Percentiles rank a stretch among this genome's conserved stretches.
phyloP scores from a whole-genome alignment of 2,113 vertebrate species.

The Plectropomus leopardus region DNA sequence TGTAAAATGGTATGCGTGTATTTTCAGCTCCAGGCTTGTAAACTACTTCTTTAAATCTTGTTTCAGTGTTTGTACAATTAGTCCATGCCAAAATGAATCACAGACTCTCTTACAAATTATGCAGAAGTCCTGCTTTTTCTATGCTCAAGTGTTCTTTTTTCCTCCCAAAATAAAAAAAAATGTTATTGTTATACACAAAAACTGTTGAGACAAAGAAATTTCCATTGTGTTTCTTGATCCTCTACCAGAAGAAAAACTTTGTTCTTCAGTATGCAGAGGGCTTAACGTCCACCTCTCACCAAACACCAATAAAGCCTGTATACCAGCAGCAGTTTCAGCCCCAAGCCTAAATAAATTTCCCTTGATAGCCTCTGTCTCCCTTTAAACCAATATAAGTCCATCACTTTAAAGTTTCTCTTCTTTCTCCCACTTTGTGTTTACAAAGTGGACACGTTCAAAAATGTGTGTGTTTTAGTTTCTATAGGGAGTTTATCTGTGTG shows the following conservation, averaged over 20 bases:
- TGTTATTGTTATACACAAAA: background rate
- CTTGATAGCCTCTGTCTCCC: conserved; percentile 52
- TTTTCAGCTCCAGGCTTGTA: conserved; percentile 22
- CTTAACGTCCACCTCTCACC: conserved; percentile 25
- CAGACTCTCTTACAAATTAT: background rate
- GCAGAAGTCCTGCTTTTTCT: background rate
- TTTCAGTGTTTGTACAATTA: conserved; percentile 35
- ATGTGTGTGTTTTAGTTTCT: conserved; percentile 16
- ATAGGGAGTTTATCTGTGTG: background rate
- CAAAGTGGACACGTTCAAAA: conserved; percentile 12
- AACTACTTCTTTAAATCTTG: conserved; percentile 18
- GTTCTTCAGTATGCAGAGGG: conserved; percentile 34
- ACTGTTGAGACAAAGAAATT: background rate
- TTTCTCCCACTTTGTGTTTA: conserved; percentile 31
- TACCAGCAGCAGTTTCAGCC: conserved; percentile 34
- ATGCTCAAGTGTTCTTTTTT: background rate
- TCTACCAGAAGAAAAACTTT: conserved; percentile 26
- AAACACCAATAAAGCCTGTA: conserved; percentile 50
- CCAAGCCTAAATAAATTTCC: conserved; percentile 58
- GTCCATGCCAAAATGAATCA: background rate
- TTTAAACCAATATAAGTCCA: conserved; percentile 41
- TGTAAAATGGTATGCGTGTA: conserved; percentile 23
- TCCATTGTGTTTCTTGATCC: background rate
- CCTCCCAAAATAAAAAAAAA: background rate
- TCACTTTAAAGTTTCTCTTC: conserved; percentile 56